Conservation (phyloP, 2,888 invertebrate species). For the Idaea dimidiata region DNA sequence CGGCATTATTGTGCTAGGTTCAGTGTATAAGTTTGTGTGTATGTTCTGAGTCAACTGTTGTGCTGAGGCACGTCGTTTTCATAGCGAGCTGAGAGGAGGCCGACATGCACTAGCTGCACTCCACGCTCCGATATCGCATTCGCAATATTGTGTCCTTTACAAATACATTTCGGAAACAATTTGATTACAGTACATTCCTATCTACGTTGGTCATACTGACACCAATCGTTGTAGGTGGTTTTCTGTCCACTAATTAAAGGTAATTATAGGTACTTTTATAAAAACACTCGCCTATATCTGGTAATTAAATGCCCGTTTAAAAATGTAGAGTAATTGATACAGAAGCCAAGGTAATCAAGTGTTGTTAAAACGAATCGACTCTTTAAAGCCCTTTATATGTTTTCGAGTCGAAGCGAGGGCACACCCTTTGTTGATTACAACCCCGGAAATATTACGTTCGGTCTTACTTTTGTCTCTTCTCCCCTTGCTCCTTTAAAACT, state of each 20-base stretch:
- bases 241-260: neutral
- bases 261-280: neutral
- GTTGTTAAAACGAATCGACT: conserved; percentile 57
- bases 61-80: conserved; percentile 70
- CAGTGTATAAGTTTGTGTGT: conserved; percentile 55
- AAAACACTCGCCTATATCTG: neutral
- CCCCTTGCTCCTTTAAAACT: conserved; percentile 10
- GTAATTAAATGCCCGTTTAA: conserved; percentile 6
- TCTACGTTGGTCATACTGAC: neutral
- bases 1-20: conserved; percentile 62
- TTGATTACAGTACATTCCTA: neutral
- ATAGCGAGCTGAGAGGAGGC: conserved; percentile 51
- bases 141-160: conserved; percentile 25
- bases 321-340: conserved; percentile 14
- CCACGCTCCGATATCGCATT: conserved; percentile 55
- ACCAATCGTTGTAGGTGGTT: neutral
- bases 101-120: conserved; percentile 41
- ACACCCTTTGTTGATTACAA: conserved; percentile 59
- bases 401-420: conserved; percentile 45
- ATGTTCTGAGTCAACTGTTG: conserved; percentile 72
- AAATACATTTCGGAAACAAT: neutral
- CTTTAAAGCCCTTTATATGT: conserved; percentile 60
- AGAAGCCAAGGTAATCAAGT: conserved; percentile 20
- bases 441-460: conserved; percentile 58
- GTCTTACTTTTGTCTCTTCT: conserved; percentile 8